Base-by-base conservation (phyloP, 2,888 invertebrate genomes). In the Iphiclides podalirius region DNA sequence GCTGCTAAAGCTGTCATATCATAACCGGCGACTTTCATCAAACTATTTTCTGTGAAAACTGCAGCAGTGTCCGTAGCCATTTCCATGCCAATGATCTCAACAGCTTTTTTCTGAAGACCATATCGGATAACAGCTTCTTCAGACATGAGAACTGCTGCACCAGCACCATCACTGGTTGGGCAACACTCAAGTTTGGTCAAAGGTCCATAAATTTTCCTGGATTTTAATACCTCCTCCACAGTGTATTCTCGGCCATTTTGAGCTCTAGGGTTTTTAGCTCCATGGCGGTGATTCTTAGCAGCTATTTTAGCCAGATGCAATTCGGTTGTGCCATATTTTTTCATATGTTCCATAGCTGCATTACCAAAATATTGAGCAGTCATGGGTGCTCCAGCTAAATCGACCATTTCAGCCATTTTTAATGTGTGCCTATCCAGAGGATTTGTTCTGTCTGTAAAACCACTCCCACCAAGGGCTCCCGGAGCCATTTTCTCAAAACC, bases 401-500 rank as follows among this genome's bases (percentile, higher is more conserved):
- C 98, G 28, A 92, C 91, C 14, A 95, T 70, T 13, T 98, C 95
- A 0, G 93, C 90, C 96, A 99, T 96, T 57, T 94, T 89, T 54
- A 93, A 91, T 1, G 98, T 92, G 74, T 96, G 98, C 61, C 93
- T 95, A 54, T 97, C 97, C 90, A 98, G 89, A 1, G 98, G 97
- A 82, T 96, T 95, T 0, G 96, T 94, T 47, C 97, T 92, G 75
- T 98, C 97, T 41, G 89, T 74, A 79, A 93, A 95, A 79, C 93
- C 94, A 0, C 93, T 80, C 0, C 92, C 81, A 9, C 92, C 86
- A 8, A 99, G 88, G 0, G 98, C 97, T 0, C 99, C 99, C 9
- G 93, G 91, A 60, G 98, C 94, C 99, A 99, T 99, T 84, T 98
- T 99, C 74, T 99, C 99, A 78, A 99, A 99, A 2, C 99, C 99